A percentile compares a stretch with the other conserved stretches of the same genome.
phyloP scores from a whole-genome alignment of 1,140 invertebrate genomes.

The Metopolophium dirhodum region DNA sequence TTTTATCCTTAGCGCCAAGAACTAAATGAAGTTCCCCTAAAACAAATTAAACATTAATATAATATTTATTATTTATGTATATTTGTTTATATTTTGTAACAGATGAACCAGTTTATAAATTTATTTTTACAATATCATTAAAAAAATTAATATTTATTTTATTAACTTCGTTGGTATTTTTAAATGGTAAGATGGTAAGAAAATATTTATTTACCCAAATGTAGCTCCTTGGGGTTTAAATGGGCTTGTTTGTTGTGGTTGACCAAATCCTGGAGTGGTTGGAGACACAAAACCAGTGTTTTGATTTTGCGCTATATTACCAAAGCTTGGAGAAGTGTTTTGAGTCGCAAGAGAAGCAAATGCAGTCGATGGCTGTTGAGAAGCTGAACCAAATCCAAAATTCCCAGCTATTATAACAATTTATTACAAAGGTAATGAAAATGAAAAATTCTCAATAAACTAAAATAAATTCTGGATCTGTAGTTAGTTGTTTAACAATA shows the following conservation, averaged over 20 bases:
- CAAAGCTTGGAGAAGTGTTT: conserved; percentile 26
- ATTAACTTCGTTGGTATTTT: not conserved
- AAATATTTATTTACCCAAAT: conserved; percentile 43
- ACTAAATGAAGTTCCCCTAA: conserved; percentile 51
- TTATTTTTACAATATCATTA: not conserved
- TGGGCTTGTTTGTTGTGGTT: conserved; percentile 49
- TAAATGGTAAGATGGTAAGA: not conserved
- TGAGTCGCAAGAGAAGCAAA: conserved; percentile 45
- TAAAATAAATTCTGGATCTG: too few species aligned
- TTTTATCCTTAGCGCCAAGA: conserved; percentile 30
- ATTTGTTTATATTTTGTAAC: not conserved
- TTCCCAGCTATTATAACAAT: not conserved
- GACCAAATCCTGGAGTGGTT: conserved; percentile 28
- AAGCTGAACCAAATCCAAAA: conserved; percentile 41
- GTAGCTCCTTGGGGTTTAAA: conserved; percentile 48
- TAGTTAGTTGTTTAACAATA: too few species aligned
- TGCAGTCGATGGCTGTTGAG: conserved; percentile 49
- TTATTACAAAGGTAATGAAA: not conserved
- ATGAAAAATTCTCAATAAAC: not conserved
- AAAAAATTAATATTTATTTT: not conserved
- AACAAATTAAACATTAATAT: not conserved
- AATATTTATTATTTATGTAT: not conserved
- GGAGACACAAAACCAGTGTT: conserved; percentile 49
- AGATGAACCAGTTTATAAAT: not conserved
- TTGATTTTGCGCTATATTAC: conserved; percentile 47